These are phyloP conservation scores for Lymantria monacha DNA, from an alignment of 2,888 invertebrate genomes.

Conservation along the genomic window DNA sequence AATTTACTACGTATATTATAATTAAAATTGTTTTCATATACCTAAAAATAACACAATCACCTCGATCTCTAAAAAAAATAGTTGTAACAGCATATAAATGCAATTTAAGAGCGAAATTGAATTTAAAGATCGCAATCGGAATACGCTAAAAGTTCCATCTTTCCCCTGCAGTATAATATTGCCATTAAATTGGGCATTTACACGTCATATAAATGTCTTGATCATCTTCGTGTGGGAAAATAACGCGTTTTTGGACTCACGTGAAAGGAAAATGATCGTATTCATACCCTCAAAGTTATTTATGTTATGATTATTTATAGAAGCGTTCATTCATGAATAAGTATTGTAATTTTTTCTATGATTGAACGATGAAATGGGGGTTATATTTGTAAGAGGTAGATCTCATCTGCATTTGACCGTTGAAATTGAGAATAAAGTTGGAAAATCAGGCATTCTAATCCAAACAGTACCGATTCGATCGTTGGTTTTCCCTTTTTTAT, in stretches of 20 bases:
- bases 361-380: background rate
- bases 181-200: conserved; percentile 2
- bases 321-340: background rate
- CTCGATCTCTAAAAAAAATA: background rate
- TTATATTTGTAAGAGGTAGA: background rate
- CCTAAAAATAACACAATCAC: too few relatives aligned
- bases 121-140: conserved; percentile 1
- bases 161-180: conserved; percentile 1
- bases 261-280: background rate
- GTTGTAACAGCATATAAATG: background rate
- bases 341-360: too few relatives aligned
- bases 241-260: background rate
- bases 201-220: background rate
- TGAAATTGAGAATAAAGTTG: too few relatives aligned
- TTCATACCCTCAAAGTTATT: background rate
- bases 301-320: background rate
- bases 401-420: too few relatives aligned
- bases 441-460: too few relatives aligned
- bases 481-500: too few relatives aligned
- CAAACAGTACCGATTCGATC: too few relatives aligned
- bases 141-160: background rate
- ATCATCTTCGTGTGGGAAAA: conserved; percentile 1
- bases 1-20: too few relatives aligned
- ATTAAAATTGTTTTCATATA: too few relatives aligned
- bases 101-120: conserved; percentile 2